A percentile compares a stretch with the other conserved stretches of the same genome.
Conservation (phyloP, 2,888 invertebrate species). For the Eilema caniola region DNA sequence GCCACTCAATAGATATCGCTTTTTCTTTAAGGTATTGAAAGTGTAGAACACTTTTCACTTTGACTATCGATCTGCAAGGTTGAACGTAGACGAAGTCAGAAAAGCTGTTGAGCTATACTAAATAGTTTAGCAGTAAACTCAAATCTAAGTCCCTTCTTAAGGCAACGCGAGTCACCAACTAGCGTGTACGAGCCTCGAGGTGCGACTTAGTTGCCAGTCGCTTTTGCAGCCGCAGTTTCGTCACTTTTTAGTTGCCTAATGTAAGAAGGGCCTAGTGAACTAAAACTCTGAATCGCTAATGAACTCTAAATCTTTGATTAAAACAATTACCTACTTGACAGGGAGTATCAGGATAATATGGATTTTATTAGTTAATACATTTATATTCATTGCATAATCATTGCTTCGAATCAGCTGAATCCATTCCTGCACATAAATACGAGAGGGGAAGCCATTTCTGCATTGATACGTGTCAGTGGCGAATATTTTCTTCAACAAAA, state of each 20-base stretch:
- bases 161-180: too few species aligned
- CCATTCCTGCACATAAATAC: not conserved
- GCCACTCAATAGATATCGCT: not conserved
- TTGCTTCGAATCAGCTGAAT: not conserved
- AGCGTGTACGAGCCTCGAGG: too few species aligned
- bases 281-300: too few species aligned
- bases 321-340: not conserved
- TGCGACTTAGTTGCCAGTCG: too few species aligned
- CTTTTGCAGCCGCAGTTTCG: too few species aligned
- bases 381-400: not conserved
- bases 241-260: too few species aligned
- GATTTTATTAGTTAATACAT: not conserved
- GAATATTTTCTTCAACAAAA: not conserved
- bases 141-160: too few species aligned
- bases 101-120: not conserved
- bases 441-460: not conserved
- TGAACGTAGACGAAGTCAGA: too few species aligned
- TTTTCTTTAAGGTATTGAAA: not conserved
- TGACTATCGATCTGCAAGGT: too few species aligned
- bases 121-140: not conserved
- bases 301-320: not conserved
- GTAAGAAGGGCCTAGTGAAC: too few species aligned
- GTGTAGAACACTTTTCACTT: not conserved
- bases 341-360: not conserved
- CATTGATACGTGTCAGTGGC: slow-evolving; percentile 2